phyloP scores from a whole-genome alignment of 2,888 invertebrate genomes.

The Drosophila stalkeri region DNA sequence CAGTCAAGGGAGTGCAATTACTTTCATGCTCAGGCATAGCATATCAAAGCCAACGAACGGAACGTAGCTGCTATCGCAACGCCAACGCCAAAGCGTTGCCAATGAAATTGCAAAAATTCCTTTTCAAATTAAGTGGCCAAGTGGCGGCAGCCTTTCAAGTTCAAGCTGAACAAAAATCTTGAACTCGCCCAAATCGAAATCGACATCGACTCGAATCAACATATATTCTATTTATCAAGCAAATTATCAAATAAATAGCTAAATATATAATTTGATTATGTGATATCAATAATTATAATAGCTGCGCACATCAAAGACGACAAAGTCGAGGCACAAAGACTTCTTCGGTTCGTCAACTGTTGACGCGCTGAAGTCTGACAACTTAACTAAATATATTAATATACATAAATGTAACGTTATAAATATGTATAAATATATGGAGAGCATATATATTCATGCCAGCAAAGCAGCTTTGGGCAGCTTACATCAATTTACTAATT shows the following conservation, averaged over 20 bases:
- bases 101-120: constrained; percentile 17
- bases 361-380: constrained; percentile 12
- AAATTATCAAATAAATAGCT: neutral
- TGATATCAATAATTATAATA: constrained; percentile 1
- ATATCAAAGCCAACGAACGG: constrained; percentile 24
- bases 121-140: constrained; percentile 22
- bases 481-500: constrained; percentile 28
- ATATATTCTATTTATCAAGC: no score
- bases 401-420: neutral
- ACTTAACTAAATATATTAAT: constrained; percentile 2
- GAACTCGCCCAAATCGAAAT: neutral
- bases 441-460: neutral
- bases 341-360: constrained; percentile 10
- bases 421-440: neutral
- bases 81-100: neutral
- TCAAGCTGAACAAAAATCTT: neutral
- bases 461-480: constrained; percentile 2
- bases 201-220: neutral
- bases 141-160: constrained; percentile 5
- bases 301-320: neutral
- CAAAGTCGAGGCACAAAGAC: constrained; percentile 11
- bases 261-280: constrained; percentile 4
- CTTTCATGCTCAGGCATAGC: constrained; percentile 44
- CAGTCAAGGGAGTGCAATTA: constrained; percentile 55
- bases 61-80: neutral